A percentile compares a stretch with the other conserved stretches of the same genome.
Evolutionary conservation across 2,888 invertebrate species (phyloP).

Genomic region (Priocnemis perturbator): DNA sequence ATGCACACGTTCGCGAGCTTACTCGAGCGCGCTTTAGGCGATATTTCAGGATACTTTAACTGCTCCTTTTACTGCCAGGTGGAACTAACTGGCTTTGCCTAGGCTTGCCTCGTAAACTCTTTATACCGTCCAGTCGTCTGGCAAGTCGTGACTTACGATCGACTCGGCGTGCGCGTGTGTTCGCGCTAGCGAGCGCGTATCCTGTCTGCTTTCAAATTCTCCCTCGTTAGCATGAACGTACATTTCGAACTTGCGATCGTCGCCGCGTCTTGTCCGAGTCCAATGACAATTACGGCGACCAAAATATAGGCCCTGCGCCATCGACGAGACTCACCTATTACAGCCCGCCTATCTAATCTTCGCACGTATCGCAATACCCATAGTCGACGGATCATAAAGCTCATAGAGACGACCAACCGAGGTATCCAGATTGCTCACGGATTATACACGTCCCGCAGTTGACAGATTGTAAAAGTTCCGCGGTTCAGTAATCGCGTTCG

Average conservation of each 20-base stretch:
- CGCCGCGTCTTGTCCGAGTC: not conserved
- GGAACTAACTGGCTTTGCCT: constrained; percentile 46
- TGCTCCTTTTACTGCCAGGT: constrained; percentile 48
- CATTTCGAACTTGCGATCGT: constrained; percentile 29
- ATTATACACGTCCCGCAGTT: too few species aligned
- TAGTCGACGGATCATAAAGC: too few species aligned
- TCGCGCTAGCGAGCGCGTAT: too few species aligned
- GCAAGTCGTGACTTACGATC: constrained; percentile 51
- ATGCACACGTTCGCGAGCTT: not conserved
- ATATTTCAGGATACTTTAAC: constrained; percentile 49
- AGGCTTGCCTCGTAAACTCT: constrained; percentile 47
- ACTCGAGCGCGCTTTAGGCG: constrained; percentile 28
- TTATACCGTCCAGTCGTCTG: constrained; percentile 39
- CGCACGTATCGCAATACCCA: too few species aligned
- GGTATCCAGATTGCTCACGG: too few species aligned
- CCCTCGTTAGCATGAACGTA: constrained; percentile 45
- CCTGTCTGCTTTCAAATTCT: constrained; percentile 42
- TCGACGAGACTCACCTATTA: not conserved
- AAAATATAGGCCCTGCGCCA: not conserved
- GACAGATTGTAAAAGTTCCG: too few species aligned
- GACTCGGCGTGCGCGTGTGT: constrained; percentile 17
- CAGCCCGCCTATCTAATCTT: not conserved
- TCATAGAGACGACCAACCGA: too few species aligned
- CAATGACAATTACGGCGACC: too few species aligned
- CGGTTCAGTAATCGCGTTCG: too few species aligned